A percentile compares a stretch with the other conserved stretches of the same genome.
Conservation (phyloP, 2,888 invertebrate genomes). For the Salpingus planirostris region DNA sequence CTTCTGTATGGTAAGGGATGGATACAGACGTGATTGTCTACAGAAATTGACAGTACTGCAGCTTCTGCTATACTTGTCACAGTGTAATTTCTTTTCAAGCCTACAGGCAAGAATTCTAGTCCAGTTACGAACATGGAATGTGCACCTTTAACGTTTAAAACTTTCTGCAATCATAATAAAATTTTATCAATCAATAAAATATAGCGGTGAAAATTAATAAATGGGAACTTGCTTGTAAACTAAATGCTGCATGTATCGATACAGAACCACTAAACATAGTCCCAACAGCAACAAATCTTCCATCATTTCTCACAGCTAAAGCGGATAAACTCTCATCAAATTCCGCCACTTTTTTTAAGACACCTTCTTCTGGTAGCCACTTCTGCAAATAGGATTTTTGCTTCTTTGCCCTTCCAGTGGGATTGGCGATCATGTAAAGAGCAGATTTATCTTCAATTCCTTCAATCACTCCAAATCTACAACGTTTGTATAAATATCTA, state of each 20-base stretch:
- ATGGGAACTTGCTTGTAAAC: conserved; percentile 59
- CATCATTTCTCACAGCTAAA: conserved; percentile 83
- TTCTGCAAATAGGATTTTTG: conserved; percentile 67
- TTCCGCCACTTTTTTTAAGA: conserved; percentile 47
- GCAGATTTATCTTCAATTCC: conserved; percentile 55
- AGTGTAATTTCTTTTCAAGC: conserved; percentile 56
- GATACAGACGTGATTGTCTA: conserved; percentile 87
- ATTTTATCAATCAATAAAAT: neutral
- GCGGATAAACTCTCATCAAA: conserved; percentile 74
- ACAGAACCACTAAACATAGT: conserved; percentile 92
- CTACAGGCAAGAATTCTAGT: conserved; percentile 78
- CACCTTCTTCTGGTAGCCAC: conserved; percentile 63
- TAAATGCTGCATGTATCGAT: conserved; percentile 83
- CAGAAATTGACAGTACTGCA: conserved; percentile 88
- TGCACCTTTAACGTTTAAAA: conserved; percentile 72
- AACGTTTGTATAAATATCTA: conserved; percentile 74
- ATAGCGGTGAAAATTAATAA: neutral
- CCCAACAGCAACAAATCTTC: conserved; percentile 83
- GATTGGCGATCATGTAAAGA: conserved; percentile 75
- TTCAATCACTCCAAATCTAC: conserved; percentile 63
- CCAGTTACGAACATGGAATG: conserved; percentile 98
- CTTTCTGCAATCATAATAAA: conserved; percentile 48
- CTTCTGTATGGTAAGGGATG: conserved; percentile 76
- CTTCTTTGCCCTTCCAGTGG: conserved; percentile 61
- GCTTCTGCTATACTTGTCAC: conserved; percentile 71